phyloP scores from a whole-genome alignment of 2,888 invertebrate species.

The Epinotia bilunana region DNA sequence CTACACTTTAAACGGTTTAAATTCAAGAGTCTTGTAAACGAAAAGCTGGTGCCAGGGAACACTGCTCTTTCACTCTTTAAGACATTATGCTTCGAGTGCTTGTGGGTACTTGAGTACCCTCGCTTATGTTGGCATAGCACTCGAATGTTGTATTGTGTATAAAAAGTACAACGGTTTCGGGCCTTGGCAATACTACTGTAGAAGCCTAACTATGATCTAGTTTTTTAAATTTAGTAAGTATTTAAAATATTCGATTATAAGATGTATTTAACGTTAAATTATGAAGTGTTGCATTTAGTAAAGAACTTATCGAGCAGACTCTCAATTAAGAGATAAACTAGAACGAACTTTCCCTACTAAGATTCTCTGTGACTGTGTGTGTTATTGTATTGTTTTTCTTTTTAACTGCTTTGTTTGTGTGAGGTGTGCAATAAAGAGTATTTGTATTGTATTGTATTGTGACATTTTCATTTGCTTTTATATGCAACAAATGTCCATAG shows the following conservation, averaged over 20 bases:
- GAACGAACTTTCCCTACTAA: no score
- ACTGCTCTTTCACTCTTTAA: neutral
- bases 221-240: neutral
- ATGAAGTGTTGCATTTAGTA: neutral
- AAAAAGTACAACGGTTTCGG: neutral
- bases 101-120: neutral
- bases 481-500: neutral
- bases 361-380: no score
- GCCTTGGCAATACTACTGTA: neutral
- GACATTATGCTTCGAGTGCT: neutral
- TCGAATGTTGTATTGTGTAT: neutral
- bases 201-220: neutral
- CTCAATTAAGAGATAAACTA: no score
- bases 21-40: conserved; percentile 20
- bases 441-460: no score
- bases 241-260: neutral
- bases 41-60: conserved; percentile 17
- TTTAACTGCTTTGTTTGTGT: no score
- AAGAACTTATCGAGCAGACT: neutral
- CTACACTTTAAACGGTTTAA: conserved; percentile 19
- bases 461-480: neutral
- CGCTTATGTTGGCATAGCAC: neutral
- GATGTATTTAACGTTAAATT: neutral
- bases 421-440: no score
- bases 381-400: no score